These are phyloP conservation scores for Spinus pinus DNA, from an alignment of 2,797 vertebrate genomes.

Conservation along the genomic window DNA sequence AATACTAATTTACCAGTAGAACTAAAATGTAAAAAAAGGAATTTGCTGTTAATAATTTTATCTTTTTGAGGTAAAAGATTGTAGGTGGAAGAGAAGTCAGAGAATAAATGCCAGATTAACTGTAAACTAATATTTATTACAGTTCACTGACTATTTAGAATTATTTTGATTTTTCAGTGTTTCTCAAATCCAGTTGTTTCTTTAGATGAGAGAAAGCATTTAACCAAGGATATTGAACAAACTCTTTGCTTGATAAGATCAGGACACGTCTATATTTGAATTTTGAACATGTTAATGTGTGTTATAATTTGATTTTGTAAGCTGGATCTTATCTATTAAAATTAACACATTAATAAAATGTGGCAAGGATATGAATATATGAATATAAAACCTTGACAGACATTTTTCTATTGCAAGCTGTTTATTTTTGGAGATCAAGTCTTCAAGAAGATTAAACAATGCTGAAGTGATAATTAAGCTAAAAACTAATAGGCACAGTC, in stretches of 20 bases:
- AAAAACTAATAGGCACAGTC: slow-evolving; percentile 24
- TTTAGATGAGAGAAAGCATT: slow-evolving; percentile 4
- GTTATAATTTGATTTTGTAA: slow-evolving; percentile 38
- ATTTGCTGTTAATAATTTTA: slow-evolving; percentile 8
- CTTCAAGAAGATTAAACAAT: slow-evolving; percentile 48
- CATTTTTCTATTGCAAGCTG: background rate
- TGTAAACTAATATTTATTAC: slow-evolving; percentile 29
- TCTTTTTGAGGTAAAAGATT: background rate
- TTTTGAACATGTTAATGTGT: background rate
- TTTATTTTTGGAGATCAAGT: slow-evolving; percentile 41
- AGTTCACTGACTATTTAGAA: slow-evolving; percentile 3
- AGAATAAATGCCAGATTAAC: background rate
- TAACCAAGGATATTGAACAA: background rate
- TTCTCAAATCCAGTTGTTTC: slow-evolving; percentile 9
- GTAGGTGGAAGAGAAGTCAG: background rate
- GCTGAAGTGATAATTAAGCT: slow-evolving; percentile 45
- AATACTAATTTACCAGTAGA: background rate
- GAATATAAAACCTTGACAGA: slow-evolving; percentile 19
- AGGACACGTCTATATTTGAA: background rate
- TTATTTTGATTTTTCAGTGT: slow-evolving; percentile 13
- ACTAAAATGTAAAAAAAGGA: background rate
- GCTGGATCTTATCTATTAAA: slow-evolving; percentile 43
- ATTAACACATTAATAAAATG: slow-evolving; percentile 47
- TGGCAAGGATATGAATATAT: slow-evolving; percentile 26
- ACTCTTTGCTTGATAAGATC: background rate